Conservation (phyloP, 2,797 vertebrate species). For the Lacerta viridis region DNA sequence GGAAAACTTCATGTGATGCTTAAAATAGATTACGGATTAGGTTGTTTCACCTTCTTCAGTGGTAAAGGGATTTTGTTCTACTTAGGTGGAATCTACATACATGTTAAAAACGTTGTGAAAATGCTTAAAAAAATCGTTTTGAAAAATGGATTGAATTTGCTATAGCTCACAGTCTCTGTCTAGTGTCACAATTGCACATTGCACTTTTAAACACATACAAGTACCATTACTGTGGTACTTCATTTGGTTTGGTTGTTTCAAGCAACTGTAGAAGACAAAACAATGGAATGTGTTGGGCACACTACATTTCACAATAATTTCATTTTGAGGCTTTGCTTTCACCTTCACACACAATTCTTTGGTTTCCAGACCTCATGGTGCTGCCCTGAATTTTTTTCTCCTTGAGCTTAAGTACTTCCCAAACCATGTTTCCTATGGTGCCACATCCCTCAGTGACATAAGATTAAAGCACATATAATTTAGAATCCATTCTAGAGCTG, state of each 20-base stretch:
- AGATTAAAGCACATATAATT: slow-evolving; percentile 46
- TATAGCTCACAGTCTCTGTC: no score
- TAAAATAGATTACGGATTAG: background rate
- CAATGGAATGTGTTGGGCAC: background rate
- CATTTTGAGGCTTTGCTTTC: background rate
- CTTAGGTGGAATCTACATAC: no score
- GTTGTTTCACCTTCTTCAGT: background rate
- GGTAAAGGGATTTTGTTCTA: background rate
- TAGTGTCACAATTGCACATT: no score
- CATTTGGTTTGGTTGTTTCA: background rate
- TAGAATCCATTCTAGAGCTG: slow-evolving; percentile 58
- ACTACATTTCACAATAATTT: background rate
- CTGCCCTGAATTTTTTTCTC: background rate
- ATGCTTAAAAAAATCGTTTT: no score
- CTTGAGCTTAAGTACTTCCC: slow-evolving; percentile 19
- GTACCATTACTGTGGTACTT: background rate
- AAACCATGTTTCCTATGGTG: slow-evolving; percentile 14
- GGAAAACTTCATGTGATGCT: background rate
- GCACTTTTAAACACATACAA: no score
- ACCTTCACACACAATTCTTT: background rate
- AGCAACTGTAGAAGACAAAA: background rate
- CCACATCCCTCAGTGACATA: slow-evolving; percentile 35
- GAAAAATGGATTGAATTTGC: no score
- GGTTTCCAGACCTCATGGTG: background rate
- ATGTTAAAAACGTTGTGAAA: no score